Base-by-base conservation (phyloP, 2,113 vertebrate genomes). In the Arenaria interpres region DNA sequence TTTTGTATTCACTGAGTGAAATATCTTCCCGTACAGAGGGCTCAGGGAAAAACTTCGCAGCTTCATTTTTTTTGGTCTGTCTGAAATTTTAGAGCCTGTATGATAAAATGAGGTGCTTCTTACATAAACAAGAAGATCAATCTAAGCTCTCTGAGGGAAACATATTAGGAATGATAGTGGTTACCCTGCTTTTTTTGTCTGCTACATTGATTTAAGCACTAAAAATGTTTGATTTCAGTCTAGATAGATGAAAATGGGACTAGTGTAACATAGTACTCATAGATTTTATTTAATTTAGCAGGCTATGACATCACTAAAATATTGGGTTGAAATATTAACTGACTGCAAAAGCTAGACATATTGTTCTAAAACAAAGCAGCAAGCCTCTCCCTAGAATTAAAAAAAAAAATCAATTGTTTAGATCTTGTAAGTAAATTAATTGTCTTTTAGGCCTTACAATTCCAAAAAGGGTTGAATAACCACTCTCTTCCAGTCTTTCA, bases 121-220 rank as follows among this genome's bases (percentile, higher is more conserved):
- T 75, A 74, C 32, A 59, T 90, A 92, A 95, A 88, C 76, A 95
- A 62, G 62, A 75, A 78, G 33, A 95, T 96, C 68, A 90, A 51
- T 90, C 54, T 80, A 67, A 63, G 37, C 37, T 81, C 68, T 88
- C 86, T 11, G 37, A 77, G 86, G 50, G 22, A 77, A 88, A 66
- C 3, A 0, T 85, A 48, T 62, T 83, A 57, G 62, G 72, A 95
- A 77, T 86, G 7, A 67, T 62, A 30, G 67, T 46, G 13, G 45
- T 84, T 74, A 22, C 32, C 71, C 14, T 56, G 46, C 8, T 60
- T 63, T 80, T 75, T 54, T 39, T 57, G 5, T 51, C 37, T 78
- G 50, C 33, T 80, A 18, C 27, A 25, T 54, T 76, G 63, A 78
- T 87, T 93, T 86, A 89, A 71, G 17, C 7, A 8, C 18, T 90